These are phyloP conservation scores for Microplitis manilae DNA, from an alignment of 2,888 invertebrate genomes.

Conservation along the genomic window DNA sequence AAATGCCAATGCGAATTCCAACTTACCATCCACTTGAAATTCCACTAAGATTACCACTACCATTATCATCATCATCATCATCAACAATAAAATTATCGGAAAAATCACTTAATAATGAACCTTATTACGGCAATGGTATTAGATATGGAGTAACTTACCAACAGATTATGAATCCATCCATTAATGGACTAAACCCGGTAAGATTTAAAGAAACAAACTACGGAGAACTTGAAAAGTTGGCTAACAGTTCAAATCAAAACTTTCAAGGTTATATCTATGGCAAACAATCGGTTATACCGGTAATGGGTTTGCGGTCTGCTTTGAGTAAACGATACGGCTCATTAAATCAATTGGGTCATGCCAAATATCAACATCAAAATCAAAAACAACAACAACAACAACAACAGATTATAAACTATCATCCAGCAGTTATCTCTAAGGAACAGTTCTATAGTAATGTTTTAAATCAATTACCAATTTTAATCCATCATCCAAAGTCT, in stretches of 20 bases:
- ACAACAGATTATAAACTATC: conserved; percentile 31
- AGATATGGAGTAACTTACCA: conserved; percentile 59
- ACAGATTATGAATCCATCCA: conserved; percentile 45
- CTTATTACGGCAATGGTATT: conserved; percentile 50
- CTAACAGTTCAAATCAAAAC: conserved; percentile 34
- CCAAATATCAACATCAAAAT: conserved; percentile 18
- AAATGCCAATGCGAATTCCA: conserved; percentile 73
- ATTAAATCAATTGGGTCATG: conserved; percentile 40
- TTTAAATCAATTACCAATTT: conserved; percentile 34
- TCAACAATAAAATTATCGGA: conserved; percentile 29
- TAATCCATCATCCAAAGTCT: neutral
- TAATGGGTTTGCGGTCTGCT: conserved; percentile 35
- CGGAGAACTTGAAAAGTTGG: neutral
- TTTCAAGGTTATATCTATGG: conserved; percentile 55
- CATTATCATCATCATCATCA: conserved; percentile 25
- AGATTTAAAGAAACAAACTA: neutral
- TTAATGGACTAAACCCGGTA: neutral
- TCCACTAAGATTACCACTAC: conserved; percentile 70
- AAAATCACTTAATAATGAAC: conserved; percentile 42
- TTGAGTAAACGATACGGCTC: conserved; percentile 42
- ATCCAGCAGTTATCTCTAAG: neutral
- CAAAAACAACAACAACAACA: conserved; percentile 10
- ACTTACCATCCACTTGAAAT: conserved; percentile 73
- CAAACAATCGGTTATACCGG: conserved; percentile 48
- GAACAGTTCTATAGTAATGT: neutral